Conservation (phyloP, 2,888 invertebrate species). For the Rhyacophila evoluta region DNA sequence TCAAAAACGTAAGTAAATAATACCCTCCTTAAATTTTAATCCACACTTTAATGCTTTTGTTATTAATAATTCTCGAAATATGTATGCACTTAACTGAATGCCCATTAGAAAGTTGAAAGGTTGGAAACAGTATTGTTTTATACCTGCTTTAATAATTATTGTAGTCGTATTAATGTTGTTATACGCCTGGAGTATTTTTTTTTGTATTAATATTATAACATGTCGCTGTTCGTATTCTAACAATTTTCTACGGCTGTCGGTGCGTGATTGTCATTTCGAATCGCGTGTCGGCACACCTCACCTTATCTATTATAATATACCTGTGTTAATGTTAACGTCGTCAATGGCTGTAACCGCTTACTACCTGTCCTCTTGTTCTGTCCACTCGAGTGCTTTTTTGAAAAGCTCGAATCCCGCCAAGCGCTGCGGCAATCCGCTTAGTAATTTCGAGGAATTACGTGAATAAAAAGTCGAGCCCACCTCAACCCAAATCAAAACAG, state of each 20-base stretch:
- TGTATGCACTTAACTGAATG: too few species aligned
- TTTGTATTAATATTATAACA: neutral
- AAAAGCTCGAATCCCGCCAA: neutral
- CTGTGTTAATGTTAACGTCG: neutral
- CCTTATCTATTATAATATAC: neutral
- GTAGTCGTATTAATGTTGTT: too few species aligned
- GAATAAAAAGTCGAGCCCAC: neutral
- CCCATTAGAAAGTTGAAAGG: neutral
- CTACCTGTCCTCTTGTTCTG: neutral
- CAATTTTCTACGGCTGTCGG: neutral
- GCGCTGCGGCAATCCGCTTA: neutral
- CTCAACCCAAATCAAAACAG: neutral
- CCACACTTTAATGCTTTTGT: too few species aligned
- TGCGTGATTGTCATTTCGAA: slow-evolving; percentile 10
- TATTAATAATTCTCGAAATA: too few species aligned
- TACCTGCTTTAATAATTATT: neutral
- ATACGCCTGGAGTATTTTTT: neutral
- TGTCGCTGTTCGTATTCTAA: neutral
- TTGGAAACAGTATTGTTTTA: neutral
- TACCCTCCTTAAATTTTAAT: too few species aligned
- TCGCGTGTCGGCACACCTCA: slow-evolving; percentile 2
- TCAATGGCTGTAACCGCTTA: neutral
- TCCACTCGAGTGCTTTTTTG: neutral
- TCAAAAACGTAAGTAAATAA: too few species aligned
- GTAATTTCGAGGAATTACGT: neutral